Evolutionary conservation across 2,888 invertebrate genomes (phyloP), one percentile per base, ranked within the genome.

Genomic region (Cryptocephalus moraei): DNA sequence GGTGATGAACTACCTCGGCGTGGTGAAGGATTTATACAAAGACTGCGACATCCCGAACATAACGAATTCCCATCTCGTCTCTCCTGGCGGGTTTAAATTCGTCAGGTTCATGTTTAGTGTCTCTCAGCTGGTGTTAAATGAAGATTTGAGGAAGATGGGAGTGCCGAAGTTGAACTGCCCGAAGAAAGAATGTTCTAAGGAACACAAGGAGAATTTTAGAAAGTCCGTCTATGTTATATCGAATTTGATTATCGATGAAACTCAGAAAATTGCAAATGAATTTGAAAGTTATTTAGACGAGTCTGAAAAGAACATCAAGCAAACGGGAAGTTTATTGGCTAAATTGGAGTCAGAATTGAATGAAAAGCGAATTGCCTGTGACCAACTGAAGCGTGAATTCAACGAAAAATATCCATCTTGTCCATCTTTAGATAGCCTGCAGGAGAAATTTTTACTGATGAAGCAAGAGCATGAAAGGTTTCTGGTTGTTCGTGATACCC

Each of bases 31-130:
- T 4, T 48, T 58, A 9, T 66, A 69, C 49, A 57, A 60, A 49
- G 53, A 64, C 52, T 61, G 64, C 2, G 54, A 65, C 50, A 60
- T 70, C 36, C 67, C 68, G 4, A 49, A 49, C 8, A 54, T 68
- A 31, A 60, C 64, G 58, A 49, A 62, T 8, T 69, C 69, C 8
- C 68, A 68, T 50, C 54, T 70, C 34, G 59, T 70, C 43, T 61
- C 65, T 2, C 69, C 70, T 1, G 65, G 66, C n/a, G 69, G 69
- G 9, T 56, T 53, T 38, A 64, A 61, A 45, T 65, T 69, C 53
- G 54, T 60, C 1, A 60, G 58, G 45, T 65, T 67, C 51, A 63
- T 70, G 60, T 58, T 64, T n/a, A 65, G 64, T 51, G 49, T 70
- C 45, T 65, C 68, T 6, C 60, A 65, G 42, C 51, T 69, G n/a